Percentiles rank a stretch among this genome's conserved stretches.
Evolutionary conservation across 2,113 vertebrate genomes (phyloP).

Genomic region (Chelonoidis abingdonii): DNA sequence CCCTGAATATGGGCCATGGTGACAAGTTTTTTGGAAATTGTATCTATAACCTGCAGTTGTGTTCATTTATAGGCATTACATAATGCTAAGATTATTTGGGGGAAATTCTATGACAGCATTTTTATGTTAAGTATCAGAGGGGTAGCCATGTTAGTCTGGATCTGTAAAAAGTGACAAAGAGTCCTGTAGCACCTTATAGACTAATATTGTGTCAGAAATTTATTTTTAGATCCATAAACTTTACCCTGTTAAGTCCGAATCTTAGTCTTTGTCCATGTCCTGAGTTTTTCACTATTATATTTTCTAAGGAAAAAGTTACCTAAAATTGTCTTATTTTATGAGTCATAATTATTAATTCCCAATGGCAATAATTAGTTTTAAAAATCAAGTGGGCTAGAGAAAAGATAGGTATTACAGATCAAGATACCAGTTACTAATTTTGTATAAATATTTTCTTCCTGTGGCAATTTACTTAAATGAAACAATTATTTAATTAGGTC

Average conservation of each 20-base stretch:
- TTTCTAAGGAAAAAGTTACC: slow-evolving; percentile 28
- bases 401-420: not conserved
- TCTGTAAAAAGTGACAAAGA: no score
- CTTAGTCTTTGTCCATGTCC: not conserved
- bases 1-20: not conserved
- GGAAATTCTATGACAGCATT: not conserved
- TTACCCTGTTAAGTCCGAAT: not conserved
- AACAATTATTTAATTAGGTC: not conserved
- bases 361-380: not conserved
- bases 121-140: not conserved
- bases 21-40: not conserved
- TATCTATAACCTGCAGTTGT: not conserved
- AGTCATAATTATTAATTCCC: slow-evolving; percentile 31
- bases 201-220: not conserved
- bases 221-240: not conserved
- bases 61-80: not conserved
- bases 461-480: not conserved
- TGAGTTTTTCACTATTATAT: not conserved
- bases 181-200: not conserved
- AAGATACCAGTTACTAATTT: no score
- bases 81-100: not conserved
- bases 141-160: no score
- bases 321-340: slow-evolving; percentile 21
- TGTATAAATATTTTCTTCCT: not conserved
- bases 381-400: not conserved